Percentiles rank a stretch among this genome's conserved stretches.
Evolutionary conservation across 2,888 invertebrate genomes (phyloP).

Genomic region (Oscheius myriophilus): DNA sequence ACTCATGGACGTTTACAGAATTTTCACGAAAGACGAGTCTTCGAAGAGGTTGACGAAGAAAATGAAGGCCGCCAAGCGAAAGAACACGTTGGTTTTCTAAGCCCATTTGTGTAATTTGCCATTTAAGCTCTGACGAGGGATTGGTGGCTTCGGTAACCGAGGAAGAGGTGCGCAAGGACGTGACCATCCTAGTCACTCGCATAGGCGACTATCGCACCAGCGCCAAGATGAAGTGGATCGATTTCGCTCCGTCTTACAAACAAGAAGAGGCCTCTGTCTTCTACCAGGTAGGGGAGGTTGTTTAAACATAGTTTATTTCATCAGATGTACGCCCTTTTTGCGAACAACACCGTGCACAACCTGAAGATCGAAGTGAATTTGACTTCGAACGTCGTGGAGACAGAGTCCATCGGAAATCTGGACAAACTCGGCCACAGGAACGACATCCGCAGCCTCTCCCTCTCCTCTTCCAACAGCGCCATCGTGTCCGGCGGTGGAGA

Average conservation of each 20-base stretch:
- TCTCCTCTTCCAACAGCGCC: slow-evolving; percentile 86
- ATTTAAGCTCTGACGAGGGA: slow-evolving; percentile 22
- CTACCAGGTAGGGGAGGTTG: slow-evolving; percentile 34
- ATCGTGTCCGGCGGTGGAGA: slow-evolving; percentile 69
- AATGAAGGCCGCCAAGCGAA: slow-evolving; percentile 73
- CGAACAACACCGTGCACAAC: slow-evolving; percentile 60
- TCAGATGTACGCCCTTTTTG: slow-evolving; percentile 20
- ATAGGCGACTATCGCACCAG: slow-evolving; percentile 76
- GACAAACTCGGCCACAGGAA: slow-evolving; percentile 83
- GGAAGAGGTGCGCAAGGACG: slow-evolving; percentile 54
- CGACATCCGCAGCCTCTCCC: slow-evolving; percentile 85
- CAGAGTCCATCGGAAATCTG: slow-evolving; percentile 42
- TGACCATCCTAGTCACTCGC: slow-evolving; percentile 62
- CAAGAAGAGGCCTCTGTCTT: slow-evolving; percentile 31
- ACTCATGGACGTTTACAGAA: slow-evolving; percentile 83
- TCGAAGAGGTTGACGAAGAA: slow-evolving; percentile 84
- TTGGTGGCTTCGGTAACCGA: neutral
- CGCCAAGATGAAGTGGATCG: slow-evolving; percentile 66
- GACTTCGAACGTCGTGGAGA: slow-evolving; percentile 39
- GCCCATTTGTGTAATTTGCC: no score
- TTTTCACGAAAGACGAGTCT: slow-evolving; percentile 82
- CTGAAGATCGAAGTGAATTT: slow-evolving; percentile 51
- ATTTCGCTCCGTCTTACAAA: slow-evolving; percentile 45
- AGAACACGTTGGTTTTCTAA: slow-evolving; percentile 29
- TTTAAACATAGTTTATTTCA: neutral